A percentile compares a stretch with the other conserved stretches of the same genome.
Evolutionary conservation across 2,797 vertebrate genomes (phyloP).

Genomic region (Enteromius argenteus): DNA sequence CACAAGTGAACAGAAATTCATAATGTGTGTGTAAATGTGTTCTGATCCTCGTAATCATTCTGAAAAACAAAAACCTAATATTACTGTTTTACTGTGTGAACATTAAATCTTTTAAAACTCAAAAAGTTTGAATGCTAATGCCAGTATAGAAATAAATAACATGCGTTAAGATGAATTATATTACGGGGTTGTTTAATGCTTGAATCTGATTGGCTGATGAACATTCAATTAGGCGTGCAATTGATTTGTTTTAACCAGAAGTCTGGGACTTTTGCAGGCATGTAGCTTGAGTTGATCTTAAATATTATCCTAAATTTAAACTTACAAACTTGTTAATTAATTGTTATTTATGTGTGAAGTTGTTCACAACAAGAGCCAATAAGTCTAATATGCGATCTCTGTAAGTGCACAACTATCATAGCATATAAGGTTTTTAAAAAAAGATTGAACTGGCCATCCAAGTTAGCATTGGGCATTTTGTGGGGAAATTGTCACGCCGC

Average conservation of each 20-base stretch:
- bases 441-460: neutral
- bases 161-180: no score
- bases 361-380: neutral
- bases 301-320: neutral
- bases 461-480: neutral
- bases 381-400: neutral
- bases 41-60: neutral
- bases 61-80: no score
- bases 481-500: neutral
- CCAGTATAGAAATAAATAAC: neutral
- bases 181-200: no score
- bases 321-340: neutral
- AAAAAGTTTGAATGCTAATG: neutral
- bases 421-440: neutral
- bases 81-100: neutral
- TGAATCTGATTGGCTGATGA: no score
- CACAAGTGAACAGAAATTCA: neutral
- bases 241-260: neutral
- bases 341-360: neutral
- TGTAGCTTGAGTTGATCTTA: neutral
- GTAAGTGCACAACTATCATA: neutral
- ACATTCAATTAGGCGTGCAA: no score
- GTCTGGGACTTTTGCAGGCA: neutral
- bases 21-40: neutral
- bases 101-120: neutral